Evolutionary conservation across 2,797 vertebrate genomes (phyloP).

Genomic region (Tangara arthus): DNA sequence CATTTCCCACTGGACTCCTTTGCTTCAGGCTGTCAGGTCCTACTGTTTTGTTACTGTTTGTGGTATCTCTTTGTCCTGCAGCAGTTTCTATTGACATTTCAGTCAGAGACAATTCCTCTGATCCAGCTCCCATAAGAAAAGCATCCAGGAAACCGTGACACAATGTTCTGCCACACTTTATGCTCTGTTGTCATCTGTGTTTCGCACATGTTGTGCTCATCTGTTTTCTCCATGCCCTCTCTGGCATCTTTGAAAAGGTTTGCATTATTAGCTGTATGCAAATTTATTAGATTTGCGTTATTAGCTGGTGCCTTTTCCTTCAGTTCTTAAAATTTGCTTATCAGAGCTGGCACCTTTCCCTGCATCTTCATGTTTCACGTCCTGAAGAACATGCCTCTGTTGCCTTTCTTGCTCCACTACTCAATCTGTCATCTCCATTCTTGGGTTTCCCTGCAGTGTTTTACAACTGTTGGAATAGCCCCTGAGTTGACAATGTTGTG

Average conservation of each 20-base stretch:
- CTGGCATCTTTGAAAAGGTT: neutral
- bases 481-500: neutral
- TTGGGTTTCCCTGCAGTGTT: neutral
- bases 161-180: neutral
- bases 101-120: neutral
- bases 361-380: neutral
- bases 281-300: neutral
- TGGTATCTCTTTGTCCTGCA: neutral
- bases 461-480: neutral
- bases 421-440: neutral
- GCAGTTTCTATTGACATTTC: neutral
- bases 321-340: neutral
- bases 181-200: neutral
- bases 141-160: neutral
- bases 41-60: neutral
- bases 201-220: fast-evolving
- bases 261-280: neutral
- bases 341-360: neutral
- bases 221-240: neutral
- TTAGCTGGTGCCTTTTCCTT: neutral
- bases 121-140: neutral
- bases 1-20: neutral
- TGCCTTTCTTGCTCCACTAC: neutral
- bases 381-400: neutral
- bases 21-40: neutral